A percentile compares a stretch with the other conserved stretches of the same genome.
Conservation (phyloP, 2,113 vertebrate genomes). For the Datnioides undecimradiatus region DNA sequence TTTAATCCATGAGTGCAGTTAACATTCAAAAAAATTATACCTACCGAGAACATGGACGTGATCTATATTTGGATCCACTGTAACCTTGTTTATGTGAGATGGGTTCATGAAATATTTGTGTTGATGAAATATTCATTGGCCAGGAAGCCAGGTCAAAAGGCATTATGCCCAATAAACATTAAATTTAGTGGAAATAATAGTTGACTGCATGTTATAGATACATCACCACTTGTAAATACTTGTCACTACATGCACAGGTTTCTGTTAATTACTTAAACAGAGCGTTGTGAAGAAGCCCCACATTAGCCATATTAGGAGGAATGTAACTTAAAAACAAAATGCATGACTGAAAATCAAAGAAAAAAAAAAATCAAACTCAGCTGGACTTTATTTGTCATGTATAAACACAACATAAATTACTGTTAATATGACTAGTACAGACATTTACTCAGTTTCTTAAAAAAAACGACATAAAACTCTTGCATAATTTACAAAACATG, state of each 20-base stretch:
- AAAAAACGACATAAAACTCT: slow-evolving; percentile 78
- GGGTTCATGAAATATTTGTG: slow-evolving; percentile 79
- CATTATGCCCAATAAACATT: slow-evolving; percentile 76
- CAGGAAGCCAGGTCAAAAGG: slow-evolving; percentile 75
- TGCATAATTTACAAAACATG: slow-evolving; percentile 98
- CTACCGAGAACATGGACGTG: slow-evolving; percentile 66
- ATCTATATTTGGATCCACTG: slow-evolving; percentile 71
- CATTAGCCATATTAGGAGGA: slow-evolving; percentile 44
- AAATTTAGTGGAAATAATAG: slow-evolving; percentile 77
- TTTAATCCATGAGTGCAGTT: slow-evolving; percentile 74
- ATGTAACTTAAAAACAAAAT: slow-evolving; percentile 19
- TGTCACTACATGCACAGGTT: slow-evolving; percentile 72
- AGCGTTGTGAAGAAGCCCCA: slow-evolving; percentile 61
- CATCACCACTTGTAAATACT: slow-evolving; percentile 75
- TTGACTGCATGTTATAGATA: slow-evolving; percentile 75
- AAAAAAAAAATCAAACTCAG: slow-evolving; percentile 86
- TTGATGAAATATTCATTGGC: slow-evolving; percentile 79
- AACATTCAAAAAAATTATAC: slow-evolving; percentile 66
- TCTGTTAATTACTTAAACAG: slow-evolving; percentile 69
- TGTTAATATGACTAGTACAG: slow-evolving; percentile 78
- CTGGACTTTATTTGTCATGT: slow-evolving; percentile 82
- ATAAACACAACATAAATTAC: slow-evolving; percentile 82
- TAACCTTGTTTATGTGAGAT: slow-evolving; percentile 73
- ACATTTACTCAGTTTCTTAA: slow-evolving; percentile 76
- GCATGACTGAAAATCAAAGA: slow-evolving; percentile 43